Base-by-base conservation (phyloP, 2,888 invertebrate species). In the Sisyra terminalis region DNA sequence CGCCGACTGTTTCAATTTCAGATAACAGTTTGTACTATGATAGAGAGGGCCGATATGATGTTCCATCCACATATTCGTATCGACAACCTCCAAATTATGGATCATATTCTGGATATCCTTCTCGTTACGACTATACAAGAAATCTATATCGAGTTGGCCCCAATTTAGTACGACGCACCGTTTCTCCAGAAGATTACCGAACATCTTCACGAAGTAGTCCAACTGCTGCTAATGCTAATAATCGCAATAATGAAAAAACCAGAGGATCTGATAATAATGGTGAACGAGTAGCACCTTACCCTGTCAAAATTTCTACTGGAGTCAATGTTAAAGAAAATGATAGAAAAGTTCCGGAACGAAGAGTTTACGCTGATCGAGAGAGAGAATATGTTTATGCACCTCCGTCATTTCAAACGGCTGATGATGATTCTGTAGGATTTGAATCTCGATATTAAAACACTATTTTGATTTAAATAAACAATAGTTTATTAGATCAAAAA, bases 291-390 rank as follows among this genome's bases (percentile, higher is more conserved):
- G 11, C 14, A 10, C 17, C 11, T 8, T 32, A 13, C 8, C 58
- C 59, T 7, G 51, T 56, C 10, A 60, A 59, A 53, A 59, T 60
- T 48, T 54, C 57, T 11, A 55, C 59, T 36, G 59, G 59, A 50
- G 56, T 61, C 13, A 60, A 55, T 49, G 59, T 61, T 39, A 53
- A 57, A 31, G 59, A 60, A 48, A 50, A 57, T 39, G 58, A 59
- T 50, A 61, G 60, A 47, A 59, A 55, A 51, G 58, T 54, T 50
- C 61, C 61, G 0, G 61, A 61, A 49, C 54, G 60, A 49, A 52
- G 60, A 48, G 57, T 61, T 52, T 61, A 60, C 51, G 55, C 59
- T 3, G 58, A 60, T 42, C 54, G 54, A 18, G 56, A 57, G 44
- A 51, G 54, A 36, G 52, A 54, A 52, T 57, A 55, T 50, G 51